These are phyloP conservation scores for Ophion ellenae DNA, from an alignment of 2,888 invertebrate species.

Conservation along the genomic window DNA sequence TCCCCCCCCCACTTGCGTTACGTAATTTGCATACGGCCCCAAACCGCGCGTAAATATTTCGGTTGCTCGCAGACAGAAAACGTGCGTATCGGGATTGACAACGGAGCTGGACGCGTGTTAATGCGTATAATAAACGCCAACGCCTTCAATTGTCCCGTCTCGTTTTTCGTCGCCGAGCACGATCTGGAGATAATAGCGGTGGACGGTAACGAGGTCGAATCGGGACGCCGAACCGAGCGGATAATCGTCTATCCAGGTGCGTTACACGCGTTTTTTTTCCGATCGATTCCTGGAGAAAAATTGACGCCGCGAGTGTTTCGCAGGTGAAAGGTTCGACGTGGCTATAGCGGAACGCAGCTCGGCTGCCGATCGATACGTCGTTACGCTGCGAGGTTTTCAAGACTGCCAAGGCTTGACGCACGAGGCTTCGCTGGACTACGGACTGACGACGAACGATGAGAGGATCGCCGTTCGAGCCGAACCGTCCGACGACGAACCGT, in stretches of 20 bases:
- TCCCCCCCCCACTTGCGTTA: no score
- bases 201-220: conserved; percentile 85
- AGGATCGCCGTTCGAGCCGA: conserved; percentile 13
- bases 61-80: conserved; percentile 57
- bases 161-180: conserved; percentile 84
- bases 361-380: conserved; percentile 85
- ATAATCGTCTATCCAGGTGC: conserved; percentile 85
- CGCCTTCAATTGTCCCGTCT: conserved; percentile 85
- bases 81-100: conserved; percentile 79
- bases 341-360: conserved; percentile 85
- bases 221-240: conserved; percentile 79
- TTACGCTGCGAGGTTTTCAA: conserved; percentile 85
- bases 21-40: no score
- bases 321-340: conserved; percentile 88
- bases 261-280: conserved; percentile 12
- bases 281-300: neutral
- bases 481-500: conserved; percentile 38
- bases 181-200: conserved; percentile 84
- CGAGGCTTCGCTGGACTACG: conserved; percentile 85
- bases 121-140: conserved; percentile 86
- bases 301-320: conserved; percentile 69
- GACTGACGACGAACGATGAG: conserved; percentile 73
- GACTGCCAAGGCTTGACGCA: conserved; percentile 84
- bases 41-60: neutral
- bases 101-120: conserved; percentile 84